Conservation (phyloP, 2,797 vertebrate genomes). For the Australoheros facetus region DNA sequence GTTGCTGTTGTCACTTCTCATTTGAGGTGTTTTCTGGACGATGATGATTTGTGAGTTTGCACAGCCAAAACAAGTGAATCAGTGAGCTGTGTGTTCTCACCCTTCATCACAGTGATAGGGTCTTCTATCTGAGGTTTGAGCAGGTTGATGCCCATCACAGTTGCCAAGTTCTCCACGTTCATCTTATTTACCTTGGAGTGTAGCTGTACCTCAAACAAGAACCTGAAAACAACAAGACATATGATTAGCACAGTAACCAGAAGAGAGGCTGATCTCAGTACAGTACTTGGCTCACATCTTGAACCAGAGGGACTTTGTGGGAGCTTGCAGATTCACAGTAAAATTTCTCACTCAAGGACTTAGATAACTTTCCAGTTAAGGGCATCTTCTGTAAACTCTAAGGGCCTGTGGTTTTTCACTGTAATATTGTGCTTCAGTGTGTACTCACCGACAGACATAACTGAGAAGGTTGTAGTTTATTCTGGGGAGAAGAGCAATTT, state of each 20-base stretch:
- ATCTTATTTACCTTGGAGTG: constrained; percentile 93
- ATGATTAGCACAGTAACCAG: background rate
- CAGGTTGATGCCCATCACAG: constrained; percentile 96
- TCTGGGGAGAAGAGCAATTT: constrained; percentile 87
- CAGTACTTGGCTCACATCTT: background rate
- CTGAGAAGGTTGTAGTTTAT: constrained; percentile 94
- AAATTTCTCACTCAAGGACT: background rate
- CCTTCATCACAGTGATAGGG: constrained; percentile 93
- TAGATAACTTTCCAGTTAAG: background rate
- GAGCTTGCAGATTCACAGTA: background rate
- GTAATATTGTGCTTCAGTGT: background rate
- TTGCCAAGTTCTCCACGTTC: constrained; percentile 97
- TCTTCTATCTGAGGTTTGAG: constrained; percentile 93
- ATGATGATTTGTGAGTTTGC: background rate
- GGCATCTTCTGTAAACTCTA: background rate
- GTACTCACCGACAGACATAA: constrained; percentile 90
- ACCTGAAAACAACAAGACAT: constrained; percentile 75
- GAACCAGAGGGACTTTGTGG: background rate
- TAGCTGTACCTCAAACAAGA: constrained; percentile 91
- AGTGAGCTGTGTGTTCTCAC: constrained; percentile 66
- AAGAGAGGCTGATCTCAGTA: background rate
- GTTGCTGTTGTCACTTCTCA: background rate
- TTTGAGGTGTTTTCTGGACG: background rate
- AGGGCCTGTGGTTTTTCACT: background rate
- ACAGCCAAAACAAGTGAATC: background rate